Base-by-base conservation (phyloP, 1,140 invertebrate genomes). In the Nasonia longicornis region DNA sequence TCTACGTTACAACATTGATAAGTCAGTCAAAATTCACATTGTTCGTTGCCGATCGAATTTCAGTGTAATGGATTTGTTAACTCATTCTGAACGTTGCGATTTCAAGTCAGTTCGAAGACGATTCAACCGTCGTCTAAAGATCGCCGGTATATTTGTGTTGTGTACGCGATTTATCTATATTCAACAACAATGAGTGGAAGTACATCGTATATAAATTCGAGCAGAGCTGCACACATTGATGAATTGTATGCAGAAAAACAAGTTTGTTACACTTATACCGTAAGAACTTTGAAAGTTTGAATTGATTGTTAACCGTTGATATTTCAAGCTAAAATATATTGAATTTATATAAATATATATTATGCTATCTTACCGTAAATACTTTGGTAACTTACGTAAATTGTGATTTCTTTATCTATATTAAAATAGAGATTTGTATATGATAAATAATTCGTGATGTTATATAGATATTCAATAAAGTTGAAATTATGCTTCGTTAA, bases 21-120 rank as follows among this genome's bases (percentile, higher is more conserved):
- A 63, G 42, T 77, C 76, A 77, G 76, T 77, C 76, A 29, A 77
- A 69, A 70, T 69, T 77, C 64, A 67, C n/a, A 67, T 29, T 76
- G 26, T 77, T 77, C 76, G 76, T 77, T 77, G 76, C 35, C 14
- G 31, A 69, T 70, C 66, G 64, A 77, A 69, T 63, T n/a, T 58
- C 52, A 58, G 52, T 58, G 52, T n/a, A 12, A 10, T 31, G 14
- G 14, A 6, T 58, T n/a, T 58, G 52, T 58, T 58, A 20, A 58
- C 0, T n/a, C 2, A n/a, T 58, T 20, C 52, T 58, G 16, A 20
- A n/a, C 20, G 16, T n/a, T 3, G 16, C 20, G 16, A n/a, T 58
- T 58, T 58, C 16, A 20, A n/a, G n/a, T 58, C 52, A 58, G 52
- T 58, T 58, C 52, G 16, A 58, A 58, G 52, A 58, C 16, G 52